Conservation (phyloP, 2,113 vertebrate genomes). For the Ploceus nigricollis region DNA sequence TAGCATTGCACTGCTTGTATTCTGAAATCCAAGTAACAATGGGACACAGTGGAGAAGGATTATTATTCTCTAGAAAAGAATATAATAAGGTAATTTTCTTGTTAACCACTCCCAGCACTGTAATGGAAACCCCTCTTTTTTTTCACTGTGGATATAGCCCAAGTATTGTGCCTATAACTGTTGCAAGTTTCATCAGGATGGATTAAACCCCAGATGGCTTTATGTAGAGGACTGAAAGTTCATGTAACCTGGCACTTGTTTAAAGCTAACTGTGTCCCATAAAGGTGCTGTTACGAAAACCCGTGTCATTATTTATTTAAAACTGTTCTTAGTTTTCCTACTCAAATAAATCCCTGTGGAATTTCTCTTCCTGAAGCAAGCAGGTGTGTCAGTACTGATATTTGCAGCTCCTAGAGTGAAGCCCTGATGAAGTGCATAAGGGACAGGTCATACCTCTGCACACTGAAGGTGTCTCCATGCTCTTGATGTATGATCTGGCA, state of each 20-base stretch:
- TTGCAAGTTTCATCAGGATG: background rate
- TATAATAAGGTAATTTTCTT: background rate
- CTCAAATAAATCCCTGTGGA: background rate
- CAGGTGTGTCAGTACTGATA: background rate
- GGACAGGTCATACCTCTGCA: background rate
- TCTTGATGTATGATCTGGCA: background rate
- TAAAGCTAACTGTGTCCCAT: constrained; percentile 14
- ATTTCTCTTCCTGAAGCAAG: background rate
- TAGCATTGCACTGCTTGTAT: background rate
- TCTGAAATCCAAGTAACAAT: background rate
- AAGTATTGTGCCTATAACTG: background rate
- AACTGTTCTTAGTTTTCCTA: background rate
- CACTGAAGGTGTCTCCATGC: background rate
- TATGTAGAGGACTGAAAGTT: constrained; percentile 25
- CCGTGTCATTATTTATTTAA: background rate
- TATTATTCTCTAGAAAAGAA: background rate
- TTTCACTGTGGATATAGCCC: background rate
- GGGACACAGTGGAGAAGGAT: background rate
- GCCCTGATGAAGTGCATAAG: background rate
- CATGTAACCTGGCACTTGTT: constrained; percentile 20
- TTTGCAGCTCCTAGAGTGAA: background rate
- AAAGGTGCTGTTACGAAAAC: constrained; percentile 1
- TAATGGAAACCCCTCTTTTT: background rate
- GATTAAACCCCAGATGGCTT: constrained; percentile 3
- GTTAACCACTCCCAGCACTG: constrained; percentile 21